Base-by-base conservation (phyloP, 2,113 vertebrate genomes). In the Calcarius ornatus region DNA sequence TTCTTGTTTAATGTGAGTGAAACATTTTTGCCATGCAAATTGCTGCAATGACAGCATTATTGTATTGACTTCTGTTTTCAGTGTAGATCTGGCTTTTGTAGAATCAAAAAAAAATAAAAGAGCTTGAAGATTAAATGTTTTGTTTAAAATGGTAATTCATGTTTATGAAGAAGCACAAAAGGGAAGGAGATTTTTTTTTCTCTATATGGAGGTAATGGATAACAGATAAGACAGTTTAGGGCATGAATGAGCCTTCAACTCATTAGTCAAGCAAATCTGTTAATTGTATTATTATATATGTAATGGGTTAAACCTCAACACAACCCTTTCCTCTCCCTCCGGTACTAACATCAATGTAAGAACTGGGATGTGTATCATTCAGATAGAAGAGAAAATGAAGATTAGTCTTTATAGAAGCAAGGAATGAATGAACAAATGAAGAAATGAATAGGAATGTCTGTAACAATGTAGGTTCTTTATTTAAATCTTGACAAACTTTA, bases 361-460 rank as follows among this genome's bases (percentile, higher is more conserved):
- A 88, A 92, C 15, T 54, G 86, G 76, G 68, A 79, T 88, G 79
- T 57, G 10, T 96, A 93, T 81, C 81, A 91, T 97, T 97, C 96
- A 94, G 64, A 94, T 78, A 93, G 65, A 91, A 87, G 37, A 91
- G 50, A 97, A 95, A 97, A 97, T 90, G 90, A 88, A 73, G 63
- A 94, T 94, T 84, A 95, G 90, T 93, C 68, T 97, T 97, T 95
- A 63, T 91, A 93, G 95, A 94, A 97, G 95, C 60, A 95, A 83
- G 40, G 18, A 81, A 42, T 70, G n/a, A n/a, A n/a, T n/a, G n/a
- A n/a, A n/a, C n/a, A n/a, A n/a, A 91, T 95, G 95, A 98, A 97
- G 96, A 97, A 97, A 95, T 97, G 22, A 97, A 90, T 69, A 96
- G 24, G 50, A 86, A 53, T 69, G 57, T 94, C 86, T 97, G 78